Evolutionary conservation across 2,888 invertebrate species (phyloP), one percentile per base, ranked within the genome.

Genomic region (Drosophila paracracens): DNA sequence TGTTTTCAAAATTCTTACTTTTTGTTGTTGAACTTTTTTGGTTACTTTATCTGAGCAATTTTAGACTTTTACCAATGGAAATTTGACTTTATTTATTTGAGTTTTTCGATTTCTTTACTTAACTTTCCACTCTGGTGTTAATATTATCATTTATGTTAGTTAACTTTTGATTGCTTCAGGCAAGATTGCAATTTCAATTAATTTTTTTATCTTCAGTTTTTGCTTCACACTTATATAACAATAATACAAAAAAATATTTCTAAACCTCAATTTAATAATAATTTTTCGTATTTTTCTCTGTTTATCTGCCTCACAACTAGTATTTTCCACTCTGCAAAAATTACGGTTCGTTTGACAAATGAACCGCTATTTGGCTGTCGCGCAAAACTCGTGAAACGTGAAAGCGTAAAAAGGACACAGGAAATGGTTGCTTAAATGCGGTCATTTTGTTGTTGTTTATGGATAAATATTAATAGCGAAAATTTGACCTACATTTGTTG

Each of bases 401-500:
- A 61, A 46, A 64, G 64, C 76, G 61, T 51, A 54, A 65, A 72
- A 71, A 25, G 57, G 54, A 69, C 60, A 51, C 51, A 65, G 46
- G 36, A 54, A 21, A 54, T 46, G 25, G 25, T 38, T 38, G 54
- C 54, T 46, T 25, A 48, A 43, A 51, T 29, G 6, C 16, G 21
- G 10, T 0, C 21, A 33, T 52, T 43, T 48, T 29, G 6, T 50
- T 43, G n/a, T 8, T 36, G 13, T 16, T 33, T 36, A 43, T 35
- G n/a, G 36, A 25, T 29, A 70, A 70, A 72, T 60, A 52, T 68
- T 67, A 52, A 65, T 68, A 62, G 61, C 62, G 62, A 16, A 62
- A 40, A 43, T 68, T 70, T 79, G 80, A 80, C 79, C 79, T 76
- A 79, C 76, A 79, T 79, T 72, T 78, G 71, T 75, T 74, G 77